These are phyloP conservation scores for Pomatorhinus ruficollis DNA, from an alignment of 2,113 vertebrate species.

Conservation along the genomic window DNA sequence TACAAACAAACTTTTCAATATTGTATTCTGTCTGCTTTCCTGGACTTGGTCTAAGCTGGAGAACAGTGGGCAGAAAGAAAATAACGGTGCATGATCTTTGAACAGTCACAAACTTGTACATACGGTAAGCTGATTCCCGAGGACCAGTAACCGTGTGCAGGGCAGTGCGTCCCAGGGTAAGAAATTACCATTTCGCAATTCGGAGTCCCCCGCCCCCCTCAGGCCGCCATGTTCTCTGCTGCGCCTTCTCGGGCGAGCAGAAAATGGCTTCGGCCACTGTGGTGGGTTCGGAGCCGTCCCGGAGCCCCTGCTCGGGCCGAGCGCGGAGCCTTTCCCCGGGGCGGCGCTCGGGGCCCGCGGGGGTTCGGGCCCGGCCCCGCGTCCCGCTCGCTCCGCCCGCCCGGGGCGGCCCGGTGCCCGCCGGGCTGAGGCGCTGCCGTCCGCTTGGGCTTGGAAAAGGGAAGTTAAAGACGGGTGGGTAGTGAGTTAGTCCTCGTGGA, in stretches of 20 bases:
- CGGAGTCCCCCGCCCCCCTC: background rate
- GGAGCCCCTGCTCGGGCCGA: background rate
- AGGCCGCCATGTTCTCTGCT: background rate
- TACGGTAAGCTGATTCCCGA: background rate
- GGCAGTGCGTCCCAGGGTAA: fast-evolving
- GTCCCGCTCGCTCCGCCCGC: background rate
- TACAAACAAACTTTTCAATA: background rate
- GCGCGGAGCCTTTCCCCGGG: too few relatives aligned
- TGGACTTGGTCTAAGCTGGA: background rate
- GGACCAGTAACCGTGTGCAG: fast-evolving
- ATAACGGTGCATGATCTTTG: background rate
- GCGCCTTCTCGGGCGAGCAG: background rate
- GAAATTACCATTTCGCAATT: fast-evolving
- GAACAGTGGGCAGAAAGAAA: background rate
- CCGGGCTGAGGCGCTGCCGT: background rate
- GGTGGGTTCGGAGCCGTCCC: background rate
- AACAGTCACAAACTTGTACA: background rate
- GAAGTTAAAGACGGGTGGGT: fast-evolving
- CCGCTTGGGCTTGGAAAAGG: fast-evolving
- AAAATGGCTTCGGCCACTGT: background rate
- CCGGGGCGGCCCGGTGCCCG: too few relatives aligned
- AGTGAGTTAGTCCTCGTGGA: fast-evolving
- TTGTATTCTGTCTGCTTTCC: background rate
- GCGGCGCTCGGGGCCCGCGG: too few relatives aligned
- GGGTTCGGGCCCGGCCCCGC: too few relatives aligned